phyloP scores from a whole-genome alignment of 1,140 invertebrate species.

The Phymorhynchus buccinoides region DNA sequence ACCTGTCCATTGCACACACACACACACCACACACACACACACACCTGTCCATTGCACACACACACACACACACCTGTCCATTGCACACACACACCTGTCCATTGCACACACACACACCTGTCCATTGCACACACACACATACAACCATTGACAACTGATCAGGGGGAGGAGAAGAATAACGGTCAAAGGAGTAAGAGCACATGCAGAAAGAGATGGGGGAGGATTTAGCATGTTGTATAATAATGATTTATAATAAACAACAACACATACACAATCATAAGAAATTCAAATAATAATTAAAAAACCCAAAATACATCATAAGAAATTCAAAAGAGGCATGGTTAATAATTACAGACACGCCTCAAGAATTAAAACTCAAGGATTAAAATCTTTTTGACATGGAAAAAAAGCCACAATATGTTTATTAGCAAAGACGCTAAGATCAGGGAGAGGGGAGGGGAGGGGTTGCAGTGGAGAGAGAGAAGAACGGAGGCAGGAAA shows the following conservation, averaged over 20 bases:
- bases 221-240: background rate
- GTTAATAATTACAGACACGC: background rate
- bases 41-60: background rate
- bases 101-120: too few relatives aligned
- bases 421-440: slow-evolving; percentile 1
- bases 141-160: too few relatives aligned
- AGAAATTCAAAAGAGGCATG: background rate
- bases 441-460: background rate
- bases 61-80: background rate
- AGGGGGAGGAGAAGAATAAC: too few relatives aligned
- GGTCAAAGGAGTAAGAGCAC: background rate
- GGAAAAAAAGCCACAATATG: background rate
- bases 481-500: background rate
- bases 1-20: too few relatives aligned
- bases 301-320: background rate
- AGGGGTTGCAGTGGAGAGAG: background rate
- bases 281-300: background rate
- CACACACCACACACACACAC: too few relatives aligned
- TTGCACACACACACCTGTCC: background rate
- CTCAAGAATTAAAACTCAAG: too few relatives aligned
- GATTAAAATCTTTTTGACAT: too few relatives aligned
- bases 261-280: background rate
- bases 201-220: background rate
- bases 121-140: too few relatives aligned
- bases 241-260: background rate